These are phyloP conservation scores for Lucilia cuprina DNA, from an alignment of 1,140 invertebrate species.

Conservation along the genomic window DNA sequence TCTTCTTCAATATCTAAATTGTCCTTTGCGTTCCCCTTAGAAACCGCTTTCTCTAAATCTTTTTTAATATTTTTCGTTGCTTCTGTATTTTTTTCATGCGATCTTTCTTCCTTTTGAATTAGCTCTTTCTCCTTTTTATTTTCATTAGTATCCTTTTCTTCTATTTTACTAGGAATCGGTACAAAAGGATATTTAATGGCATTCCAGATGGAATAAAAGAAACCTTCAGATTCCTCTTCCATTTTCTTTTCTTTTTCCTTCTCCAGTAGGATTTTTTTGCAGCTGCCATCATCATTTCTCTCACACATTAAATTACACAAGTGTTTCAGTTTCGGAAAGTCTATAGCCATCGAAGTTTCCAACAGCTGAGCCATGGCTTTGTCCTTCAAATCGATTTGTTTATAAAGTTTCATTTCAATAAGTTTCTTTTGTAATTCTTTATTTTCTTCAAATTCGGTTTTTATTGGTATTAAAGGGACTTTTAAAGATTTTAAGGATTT, in stretches of 20 bases:
- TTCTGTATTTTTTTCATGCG: not conserved
- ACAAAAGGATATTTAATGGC: not conserved
- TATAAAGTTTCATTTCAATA: not conserved
- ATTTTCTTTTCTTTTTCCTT: not conserved
- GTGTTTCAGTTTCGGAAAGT: not conserved
- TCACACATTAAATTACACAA: not conserved
- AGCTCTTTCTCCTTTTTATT: not conserved
- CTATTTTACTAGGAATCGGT: not conserved
- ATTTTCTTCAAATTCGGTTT: not conserved
- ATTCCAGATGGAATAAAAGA: not conserved
- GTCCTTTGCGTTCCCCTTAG: not conserved
- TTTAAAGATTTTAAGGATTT: too few relatives aligned
- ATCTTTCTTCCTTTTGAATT: not conserved
- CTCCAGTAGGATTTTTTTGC: not conserved
- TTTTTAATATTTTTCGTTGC: not conserved
- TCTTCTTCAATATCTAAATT: not conserved
- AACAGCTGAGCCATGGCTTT: not conserved
- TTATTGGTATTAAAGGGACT: not conserved
- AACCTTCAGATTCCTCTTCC: not conserved
- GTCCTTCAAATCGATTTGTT: not conserved
- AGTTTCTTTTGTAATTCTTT: not conserved
- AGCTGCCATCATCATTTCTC: not conserved
- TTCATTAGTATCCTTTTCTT: not conserved
- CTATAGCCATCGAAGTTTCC: not conserved
- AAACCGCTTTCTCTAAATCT: not conserved